Conservation (phyloP, 1,140 invertebrate genomes). For the Ceratitis capitata region DNA sequence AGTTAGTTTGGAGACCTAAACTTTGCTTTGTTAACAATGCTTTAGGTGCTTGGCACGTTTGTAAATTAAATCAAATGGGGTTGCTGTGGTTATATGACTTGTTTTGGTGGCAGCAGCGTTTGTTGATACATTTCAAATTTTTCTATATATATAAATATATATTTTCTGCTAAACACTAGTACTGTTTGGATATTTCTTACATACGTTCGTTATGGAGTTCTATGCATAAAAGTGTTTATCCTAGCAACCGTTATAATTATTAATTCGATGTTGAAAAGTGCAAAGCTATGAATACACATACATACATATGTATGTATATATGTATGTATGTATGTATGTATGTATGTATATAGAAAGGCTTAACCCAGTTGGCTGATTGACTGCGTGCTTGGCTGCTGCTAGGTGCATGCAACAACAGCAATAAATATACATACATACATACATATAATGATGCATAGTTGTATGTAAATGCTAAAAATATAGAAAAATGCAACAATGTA, state of each 20-base stretch:
- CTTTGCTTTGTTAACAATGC: background rate
- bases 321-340: background rate
- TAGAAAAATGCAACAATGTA: too few species aligned
- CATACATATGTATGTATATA: background rate
- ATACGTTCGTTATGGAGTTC: conserved; percentile 11
- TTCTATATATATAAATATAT: too few species aligned
- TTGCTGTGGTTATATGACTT: conserved; percentile 28
- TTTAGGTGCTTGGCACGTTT: background rate
- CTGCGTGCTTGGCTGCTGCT: too few species aligned
- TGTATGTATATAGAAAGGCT: too few species aligned
- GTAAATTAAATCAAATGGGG: background rate
- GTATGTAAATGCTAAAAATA: background rate
- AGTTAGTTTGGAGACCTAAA: background rate
- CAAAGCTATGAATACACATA: background rate
- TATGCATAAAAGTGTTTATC: background rate
- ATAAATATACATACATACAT: background rate
- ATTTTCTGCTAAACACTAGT: too few species aligned
- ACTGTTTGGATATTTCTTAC: conserved; percentile 15
- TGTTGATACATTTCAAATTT: conserved; percentile 15
- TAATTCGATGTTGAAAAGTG: conserved; percentile 30
- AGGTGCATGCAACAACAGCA: background rate
- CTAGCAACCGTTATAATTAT: conserved; percentile 34
- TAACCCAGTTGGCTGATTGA: too few species aligned
- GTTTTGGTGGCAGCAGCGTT: conserved; percentile 8
- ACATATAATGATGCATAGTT: background rate